Evolutionary conservation across 2,113 vertebrate genomes (phyloP), one percentile per base, ranked within the genome.

Genomic region (Aphelocoma coerulescens): DNA sequence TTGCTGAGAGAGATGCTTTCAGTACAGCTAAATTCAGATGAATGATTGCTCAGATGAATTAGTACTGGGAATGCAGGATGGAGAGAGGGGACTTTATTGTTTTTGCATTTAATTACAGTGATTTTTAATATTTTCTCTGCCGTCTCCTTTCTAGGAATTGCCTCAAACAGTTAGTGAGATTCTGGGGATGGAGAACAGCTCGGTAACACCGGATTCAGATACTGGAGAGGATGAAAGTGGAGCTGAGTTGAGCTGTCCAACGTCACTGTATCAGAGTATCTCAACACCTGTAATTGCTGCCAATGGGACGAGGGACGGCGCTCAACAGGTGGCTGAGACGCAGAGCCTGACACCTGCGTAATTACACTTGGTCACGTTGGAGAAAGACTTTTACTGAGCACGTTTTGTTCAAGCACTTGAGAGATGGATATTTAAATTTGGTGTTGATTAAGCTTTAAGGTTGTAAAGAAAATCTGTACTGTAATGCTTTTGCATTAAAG

Each of bases 151-250:
- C 37, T 93, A 99, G 99, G 99, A 99, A 92, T 97, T 99, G 86
- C 99, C 99, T 88, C 98, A 97, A 92, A 97, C 98, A 49, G 97
- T 99, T 69, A 97, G 98, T 88, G 97, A 98, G 91, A 98, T 99
- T 78, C 95, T 99, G 96, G 98, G 98, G 32, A 97, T 99, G 44
- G 97, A 98, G 62, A 90, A 88, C 88, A 98, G 97, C 16, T 95
- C 97, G n/a, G 78, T 92, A 39, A 85, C 94, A 12, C 94, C 97
- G 3, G 95, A 98, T 76, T 97, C 97, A 3, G 97, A 98, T 26
- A 86, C 35, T 6, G 96, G 97, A 30, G 98, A 98, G 92, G 97
- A 98, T 54, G 98, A 98, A 74, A 96, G 92, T 19, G 92, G 61
- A 52, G 92, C 95, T 22, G 67, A 96, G 27, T 57, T 78, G 63